Conservation (phyloP, 2,888 invertebrate genomes). For the Cheilosia pagana region DNA sequence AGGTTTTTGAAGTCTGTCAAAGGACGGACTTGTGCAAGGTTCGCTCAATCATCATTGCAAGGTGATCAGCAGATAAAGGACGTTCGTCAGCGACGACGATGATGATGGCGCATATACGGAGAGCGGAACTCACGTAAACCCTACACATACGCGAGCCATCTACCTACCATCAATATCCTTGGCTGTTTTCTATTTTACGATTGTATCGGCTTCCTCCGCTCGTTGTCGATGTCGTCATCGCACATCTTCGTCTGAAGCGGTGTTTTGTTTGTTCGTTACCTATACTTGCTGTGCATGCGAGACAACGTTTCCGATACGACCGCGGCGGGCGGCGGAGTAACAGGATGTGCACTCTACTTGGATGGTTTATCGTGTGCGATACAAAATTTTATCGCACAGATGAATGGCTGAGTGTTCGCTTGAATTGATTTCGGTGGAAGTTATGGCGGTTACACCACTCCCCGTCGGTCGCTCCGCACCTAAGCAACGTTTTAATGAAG, state of each 20-base stretch:
- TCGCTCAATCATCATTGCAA: constrained; percentile 40
- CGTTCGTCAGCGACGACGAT: constrained; percentile 24
- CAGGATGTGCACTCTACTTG: constrained; percentile 13
- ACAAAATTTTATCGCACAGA: constrained; percentile 46
- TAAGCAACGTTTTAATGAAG: constrained; percentile 19
- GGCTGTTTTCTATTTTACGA: constrained; percentile 65
- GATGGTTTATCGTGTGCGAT: constrained; percentile 20
- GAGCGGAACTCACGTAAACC: constrained; percentile 25
- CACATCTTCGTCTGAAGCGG: background rate
- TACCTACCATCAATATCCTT: constrained; percentile 51
- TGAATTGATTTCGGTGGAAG: constrained; percentile 60
- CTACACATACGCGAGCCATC: constrained; percentile 8
- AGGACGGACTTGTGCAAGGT: constrained; percentile 26
- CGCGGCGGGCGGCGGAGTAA: background rate
- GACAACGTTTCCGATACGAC: constrained; percentile 3
- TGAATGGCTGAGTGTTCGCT: constrained; percentile 52
- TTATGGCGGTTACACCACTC: constrained; percentile 4
- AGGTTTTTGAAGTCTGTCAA: constrained; percentile 40
- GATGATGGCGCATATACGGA: background rate
- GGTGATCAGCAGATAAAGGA: constrained; percentile 22
- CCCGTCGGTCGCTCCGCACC: background rate
- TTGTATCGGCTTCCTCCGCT: constrained; percentile 28
- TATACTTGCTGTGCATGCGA: constrained; percentile 5
- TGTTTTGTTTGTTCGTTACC: constrained; percentile 2
- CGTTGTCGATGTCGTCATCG: constrained; percentile 1